These are phyloP conservation scores for Chrysemys picta DNA, from an alignment of 2,113 vertebrate species.

Conservation along the genomic window DNA sequence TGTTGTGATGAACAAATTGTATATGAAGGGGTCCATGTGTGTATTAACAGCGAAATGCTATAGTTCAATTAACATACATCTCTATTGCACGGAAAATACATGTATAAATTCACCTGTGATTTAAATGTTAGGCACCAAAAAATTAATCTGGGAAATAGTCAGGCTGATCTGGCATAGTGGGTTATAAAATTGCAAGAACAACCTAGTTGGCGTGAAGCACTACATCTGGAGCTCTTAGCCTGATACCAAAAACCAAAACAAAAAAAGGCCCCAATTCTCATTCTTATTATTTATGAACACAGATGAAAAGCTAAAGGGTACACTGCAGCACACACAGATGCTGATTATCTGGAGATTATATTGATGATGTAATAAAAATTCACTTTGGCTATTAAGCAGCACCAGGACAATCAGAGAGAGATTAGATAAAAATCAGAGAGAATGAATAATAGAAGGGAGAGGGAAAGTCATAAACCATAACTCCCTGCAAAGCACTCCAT, in stretches of 20 bases:
- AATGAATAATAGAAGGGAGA: conserved; percentile 79
- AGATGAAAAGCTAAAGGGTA: conserved; percentile 71
- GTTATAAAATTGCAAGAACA: conserved; percentile 47
- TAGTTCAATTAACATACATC: neutral
- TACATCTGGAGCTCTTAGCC: conserved; percentile 33
- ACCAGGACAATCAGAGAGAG: conserved; percentile 80
- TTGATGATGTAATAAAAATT: conserved; percentile 88
- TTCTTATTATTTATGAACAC: conserved; percentile 75
- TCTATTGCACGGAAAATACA: rapidly evolving
- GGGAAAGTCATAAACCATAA: conserved; percentile 47
- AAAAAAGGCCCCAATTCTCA: neutral
- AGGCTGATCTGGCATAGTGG: conserved; percentile 52
- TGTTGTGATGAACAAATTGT: neutral
- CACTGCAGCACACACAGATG: conserved; percentile 73
- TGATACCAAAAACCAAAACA: neutral
- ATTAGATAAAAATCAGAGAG: conserved; percentile 83
- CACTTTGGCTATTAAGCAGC: conserved; percentile 84
- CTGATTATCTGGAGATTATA: conserved; percentile 85
- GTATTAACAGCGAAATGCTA: neutral
- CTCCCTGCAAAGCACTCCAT: conserved; percentile 18
- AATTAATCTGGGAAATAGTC: conserved; percentile 57
- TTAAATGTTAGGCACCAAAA: conserved; percentile 32
- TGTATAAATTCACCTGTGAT: neutral
- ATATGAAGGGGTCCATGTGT: neutral
- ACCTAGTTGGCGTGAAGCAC: conserved; percentile 48